Base-by-base conservation (phyloP, 2,797 vertebrate genomes). In the Bradypodion pumilum region DNA sequence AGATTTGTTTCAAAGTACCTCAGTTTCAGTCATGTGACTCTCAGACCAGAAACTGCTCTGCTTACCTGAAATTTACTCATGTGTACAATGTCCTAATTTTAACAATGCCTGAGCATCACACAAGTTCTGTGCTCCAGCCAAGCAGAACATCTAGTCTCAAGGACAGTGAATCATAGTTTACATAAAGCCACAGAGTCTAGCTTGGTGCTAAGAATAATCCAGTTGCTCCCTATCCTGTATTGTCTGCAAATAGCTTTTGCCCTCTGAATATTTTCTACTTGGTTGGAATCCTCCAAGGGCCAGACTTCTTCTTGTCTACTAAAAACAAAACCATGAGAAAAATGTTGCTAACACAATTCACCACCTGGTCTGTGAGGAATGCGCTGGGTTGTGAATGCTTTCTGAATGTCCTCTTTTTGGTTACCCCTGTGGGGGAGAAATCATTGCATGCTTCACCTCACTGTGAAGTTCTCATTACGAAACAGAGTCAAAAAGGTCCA, bases 121-220 rank as follows among this genome's bases (percentile, higher is more conserved):
- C 8, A 59, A 66, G 10, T 32, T 63, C 56, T 73, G 56, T 63
- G 42, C 32, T 52, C 56, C 70, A 69, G 49, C 56, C 70, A 75
- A 37, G 70, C 40, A 19, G 19, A 86, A 83, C 46, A 69, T 40
- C 42, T 32, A 72, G 23, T 8, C 15, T 70, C 12, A 82, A 82
- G 65, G 93, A 86, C 0, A 27, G 25, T 87, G 85, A 92, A 85
- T 91, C 89, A 90, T 79, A 65, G 37, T 86, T 84, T 79, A 44
- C 40, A 72, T 56, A 83, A 59, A 37, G 19, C 52, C 32, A 44
- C 63, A 72, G 23, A 27, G 42, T 69, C 74, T 32, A 35, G 19
- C 76, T 19, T 77, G n/a, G 63, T 79, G 62, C 74, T 86, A 40
- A 46, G 78, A 93, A 87, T 90, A 91, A 82, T 89, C 75, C 32